Conservation (phyloP, 92 coral and sea anemone species). For the Epizoanthus fatuus region DNA sequence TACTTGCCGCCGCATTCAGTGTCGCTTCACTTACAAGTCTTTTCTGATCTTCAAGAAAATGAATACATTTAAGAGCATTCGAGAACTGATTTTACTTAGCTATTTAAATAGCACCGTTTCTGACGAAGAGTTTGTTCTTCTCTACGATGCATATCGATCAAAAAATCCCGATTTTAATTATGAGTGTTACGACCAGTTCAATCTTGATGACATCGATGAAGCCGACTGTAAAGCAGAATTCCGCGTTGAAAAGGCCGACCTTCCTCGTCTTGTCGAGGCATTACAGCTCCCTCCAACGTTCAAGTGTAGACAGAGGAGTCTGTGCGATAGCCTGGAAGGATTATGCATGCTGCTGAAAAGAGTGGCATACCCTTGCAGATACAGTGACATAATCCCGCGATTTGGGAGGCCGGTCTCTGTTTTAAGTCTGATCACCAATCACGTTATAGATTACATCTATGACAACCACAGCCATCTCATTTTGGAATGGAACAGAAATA, state of each 20-base stretch:
- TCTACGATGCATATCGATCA: conserved; percentile 29
- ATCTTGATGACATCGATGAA: conserved; percentile 19
- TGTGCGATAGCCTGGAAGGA: conserved; percentile 14
- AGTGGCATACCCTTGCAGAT: conserved; percentile 9
- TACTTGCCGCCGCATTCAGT: neutral
- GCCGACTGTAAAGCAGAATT: conserved; percentile 54
- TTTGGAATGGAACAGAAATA: conserved; percentile 6
- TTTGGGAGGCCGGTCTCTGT: conserved; percentile 8
- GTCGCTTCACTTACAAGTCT: no score
- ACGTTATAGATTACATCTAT: neutral
- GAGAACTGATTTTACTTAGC: no score
- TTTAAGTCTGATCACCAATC: conserved; percentile 15
- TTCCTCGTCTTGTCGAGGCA: conserved; percentile 29
- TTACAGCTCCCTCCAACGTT: conserved; percentile 3
- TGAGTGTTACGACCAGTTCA: conserved; percentile 33
- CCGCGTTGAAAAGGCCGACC: neutral
- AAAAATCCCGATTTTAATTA: conserved; percentile 47
- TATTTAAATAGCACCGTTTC: neutral
- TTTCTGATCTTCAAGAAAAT: no score
- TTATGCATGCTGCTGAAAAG: conserved; percentile 13
- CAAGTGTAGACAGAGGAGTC: conserved; percentile 14
- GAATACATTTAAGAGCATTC: no score
- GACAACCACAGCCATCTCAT: conserved; percentile 4
- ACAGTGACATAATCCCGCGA: conserved; percentile 14
- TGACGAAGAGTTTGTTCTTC: conserved; percentile 33